These are phyloP conservation scores for Nesidiocoris tenuis DNA, from an alignment of 2,888 invertebrate genomes.

Conservation along the genomic window DNA sequence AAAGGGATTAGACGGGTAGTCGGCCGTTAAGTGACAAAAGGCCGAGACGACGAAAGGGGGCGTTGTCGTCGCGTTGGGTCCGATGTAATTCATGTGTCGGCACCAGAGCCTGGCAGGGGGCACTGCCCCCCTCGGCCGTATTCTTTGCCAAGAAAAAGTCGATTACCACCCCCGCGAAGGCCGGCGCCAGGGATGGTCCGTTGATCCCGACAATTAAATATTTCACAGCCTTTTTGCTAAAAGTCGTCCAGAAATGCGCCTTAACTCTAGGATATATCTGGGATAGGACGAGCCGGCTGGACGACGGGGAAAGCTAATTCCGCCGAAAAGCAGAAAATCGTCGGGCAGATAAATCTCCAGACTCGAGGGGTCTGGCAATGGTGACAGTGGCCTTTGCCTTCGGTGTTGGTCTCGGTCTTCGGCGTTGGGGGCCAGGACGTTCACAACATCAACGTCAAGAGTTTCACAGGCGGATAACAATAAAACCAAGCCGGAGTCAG, in stretches of 20 bases:
- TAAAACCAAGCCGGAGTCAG: background rate
- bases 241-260: background rate
- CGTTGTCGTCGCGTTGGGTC: background rate
- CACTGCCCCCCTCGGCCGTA: background rate
- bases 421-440: no score
- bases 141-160: background rate
- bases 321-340: background rate
- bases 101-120: background rate
- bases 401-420: no score
- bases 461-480: background rate
- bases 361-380: background rate
- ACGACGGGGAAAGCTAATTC: background rate
- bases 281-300: background rate
- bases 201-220: constrained; percentile 21
- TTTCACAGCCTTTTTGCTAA: background rate
- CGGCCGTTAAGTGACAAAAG: background rate
- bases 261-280: no score
- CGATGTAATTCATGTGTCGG: background rate
- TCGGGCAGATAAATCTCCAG: background rate
- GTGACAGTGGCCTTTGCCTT: background rate
- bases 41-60: background rate
- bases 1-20: background rate
- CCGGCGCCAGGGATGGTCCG: constrained; percentile 26
- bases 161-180: background rate
- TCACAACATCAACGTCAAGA: background rate